Base-by-base conservation (phyloP, 2,797 vertebrate genomes). In the Numenius phaeopus region DNA sequence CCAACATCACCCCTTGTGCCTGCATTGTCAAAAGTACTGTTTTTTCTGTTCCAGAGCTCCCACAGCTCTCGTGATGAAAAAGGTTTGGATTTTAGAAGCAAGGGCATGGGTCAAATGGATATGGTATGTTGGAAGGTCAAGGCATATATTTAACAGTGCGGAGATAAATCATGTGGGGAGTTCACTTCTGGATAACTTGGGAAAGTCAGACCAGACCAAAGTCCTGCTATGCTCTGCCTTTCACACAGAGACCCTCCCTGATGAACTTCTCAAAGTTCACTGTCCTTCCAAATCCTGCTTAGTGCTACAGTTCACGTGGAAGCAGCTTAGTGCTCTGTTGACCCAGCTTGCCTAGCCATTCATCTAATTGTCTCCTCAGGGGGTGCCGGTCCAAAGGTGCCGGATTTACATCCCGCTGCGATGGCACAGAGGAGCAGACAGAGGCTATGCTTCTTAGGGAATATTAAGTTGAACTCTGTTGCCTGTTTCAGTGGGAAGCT, bases 141-240 rank as follows among this genome's bases (percentile, higher is more conserved):
- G 50, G 27, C 57, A 27, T 24, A 20, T 61, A 70, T 89, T 89
- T 87, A 92, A 83, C 62, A 83, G n/a, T 50, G 27, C 2, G 0
- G 78, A 80, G 61, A 26, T 75, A 46, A 85, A 32, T 89, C 67
- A 54, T 7, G 26, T 80, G 82, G 91, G 54, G 57, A 69, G 50
- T 73, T 96, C 49, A 26, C 0, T 4, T 88, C 50, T 8, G 5
- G 22, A 42, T 89, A 70, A 90, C 40, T 86, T 59, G 50, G 20
- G 69, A 76, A 90, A 85, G 18, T 87, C 61, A 59, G 37, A 70
- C 37, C 66, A 92, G 86, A 79, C 65, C 76, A 61, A 95, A 96
- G 96, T 95, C 92, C 82, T 94, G 71, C 78, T 80, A 2, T 13
- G 40, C 46, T 94, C 71, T 96, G 69, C 39, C 34, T 94, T 85